Conservation (phyloP, 1,140 invertebrate species). For the Nephila pilipes region DNA sequence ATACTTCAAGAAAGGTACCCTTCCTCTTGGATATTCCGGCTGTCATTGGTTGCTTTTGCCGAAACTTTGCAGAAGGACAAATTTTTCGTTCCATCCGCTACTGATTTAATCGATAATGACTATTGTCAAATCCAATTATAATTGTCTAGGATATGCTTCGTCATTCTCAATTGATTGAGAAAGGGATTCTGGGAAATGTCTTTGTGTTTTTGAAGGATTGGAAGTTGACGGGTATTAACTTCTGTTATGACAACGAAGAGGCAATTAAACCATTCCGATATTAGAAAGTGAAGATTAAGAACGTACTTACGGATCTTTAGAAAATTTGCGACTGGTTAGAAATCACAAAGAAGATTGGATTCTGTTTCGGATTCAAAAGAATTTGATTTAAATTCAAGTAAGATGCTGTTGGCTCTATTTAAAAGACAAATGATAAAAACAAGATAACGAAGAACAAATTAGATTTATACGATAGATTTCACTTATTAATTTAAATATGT, state of each 20-base stretch:
- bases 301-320: neutral
- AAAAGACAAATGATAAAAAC: too few relatives aligned
- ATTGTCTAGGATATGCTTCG: neutral
- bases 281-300: neutral
- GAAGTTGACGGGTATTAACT: neutral
- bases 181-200: neutral
- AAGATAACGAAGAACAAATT: too few relatives aligned
- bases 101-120: neutral
- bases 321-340: too few relatives aligned
- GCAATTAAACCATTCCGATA: neutral
- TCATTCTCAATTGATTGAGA: neutral
- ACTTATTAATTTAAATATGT: too few relatives aligned
- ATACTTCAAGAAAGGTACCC: neutral
- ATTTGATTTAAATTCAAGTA: too few relatives aligned
- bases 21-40: neutral
- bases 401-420: too few relatives aligned
- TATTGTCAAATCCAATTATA: slow-evolving; percentile 15
- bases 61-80: neutral
- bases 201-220: neutral
- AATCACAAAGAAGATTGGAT: too few relatives aligned
- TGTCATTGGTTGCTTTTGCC: neutral
- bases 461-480: too few relatives aligned
- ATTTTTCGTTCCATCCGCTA: neutral
- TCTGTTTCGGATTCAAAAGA: too few relatives aligned
- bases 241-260: neutral